Percentiles rank a stretch among this genome's conserved stretches.
Evolutionary conservation across 1,140 invertebrate species (phyloP).

Genomic region (Conopomorpha cramerella): DNA sequence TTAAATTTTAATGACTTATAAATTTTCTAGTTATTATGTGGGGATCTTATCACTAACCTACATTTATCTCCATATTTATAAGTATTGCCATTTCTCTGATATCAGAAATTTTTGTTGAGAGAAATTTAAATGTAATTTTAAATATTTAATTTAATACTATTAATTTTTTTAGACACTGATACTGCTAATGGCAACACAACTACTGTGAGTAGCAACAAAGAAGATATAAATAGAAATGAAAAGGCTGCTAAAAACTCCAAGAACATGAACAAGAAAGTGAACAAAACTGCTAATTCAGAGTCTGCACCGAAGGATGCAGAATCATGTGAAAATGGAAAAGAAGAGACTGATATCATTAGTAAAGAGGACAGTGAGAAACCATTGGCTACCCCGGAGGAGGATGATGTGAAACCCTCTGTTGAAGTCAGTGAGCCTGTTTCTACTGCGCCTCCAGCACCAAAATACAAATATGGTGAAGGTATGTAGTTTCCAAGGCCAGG

Average conservation of each 20-base stretch:
- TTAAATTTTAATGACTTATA: not conserved
- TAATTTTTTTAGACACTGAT: slow-evolving; percentile 24
- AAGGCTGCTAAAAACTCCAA: slow-evolving; percentile 38
- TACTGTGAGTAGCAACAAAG: slow-evolving; percentile 27
- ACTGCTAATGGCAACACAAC: slow-evolving; percentile 39
- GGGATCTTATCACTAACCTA: no score
- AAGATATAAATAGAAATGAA: slow-evolving; percentile 44
- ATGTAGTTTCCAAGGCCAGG: slow-evolving; percentile 2
- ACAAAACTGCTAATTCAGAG: slow-evolving; percentile 31
- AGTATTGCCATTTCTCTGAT: no score
- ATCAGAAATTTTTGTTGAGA: no score
- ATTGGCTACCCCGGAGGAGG: slow-evolving; percentile 15
- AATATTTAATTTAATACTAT: no score
- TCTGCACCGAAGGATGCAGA: slow-evolving; percentile 21
- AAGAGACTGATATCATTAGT: slow-evolving; percentile 50
- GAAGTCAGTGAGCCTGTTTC: slow-evolving; percentile 6
- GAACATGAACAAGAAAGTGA: slow-evolving; percentile 34
- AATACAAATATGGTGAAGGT: slow-evolving; percentile 46
- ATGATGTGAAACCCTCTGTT: slow-evolving; percentile 5
- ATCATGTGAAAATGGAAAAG: slow-evolving; percentile 47
- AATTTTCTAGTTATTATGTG: not conserved
- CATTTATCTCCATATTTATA: no score
- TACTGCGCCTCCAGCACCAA: slow-evolving; percentile 12
- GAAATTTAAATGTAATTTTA: no score
- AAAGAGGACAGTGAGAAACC: slow-evolving; percentile 25